Evolutionary conservation across 2,888 invertebrate species (phyloP), one percentile per base, ranked within the genome.

Genomic region (Toxonevra muliebris): DNA sequence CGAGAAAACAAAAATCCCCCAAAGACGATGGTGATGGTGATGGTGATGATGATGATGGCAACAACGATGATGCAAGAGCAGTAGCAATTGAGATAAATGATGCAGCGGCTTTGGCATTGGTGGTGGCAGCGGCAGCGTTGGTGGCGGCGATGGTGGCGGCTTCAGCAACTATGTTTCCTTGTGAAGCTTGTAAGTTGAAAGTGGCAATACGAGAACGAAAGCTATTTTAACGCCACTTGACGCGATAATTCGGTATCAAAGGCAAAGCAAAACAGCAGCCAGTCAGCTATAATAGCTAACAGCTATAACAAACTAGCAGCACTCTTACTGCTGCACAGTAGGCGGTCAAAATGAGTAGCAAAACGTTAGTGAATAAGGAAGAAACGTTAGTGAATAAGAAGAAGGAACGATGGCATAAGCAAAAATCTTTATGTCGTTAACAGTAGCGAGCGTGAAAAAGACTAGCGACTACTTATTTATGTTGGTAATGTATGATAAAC

Each of bases 181-280:
- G 30, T 7, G 30, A 30, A 30, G 30, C 30, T 7, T 30, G 48
- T 4, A 60, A 45, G 30, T 10, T 13, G 48, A 13, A 19, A 15
- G 19, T 12, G 15, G 17, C 54, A 48, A 48, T 15, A 12, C 43
- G 70, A 71, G 69, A 69, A 73, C 74, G 73, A 65, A 61, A 71
- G 74, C 70, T 69, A 74, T 75, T 74, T 72, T 63, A 70, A 71
- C 65, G 69, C 62, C 66, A 68, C 66, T 74, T 69, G 42, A 63
- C 19, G 48, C 59, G 19, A 17, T 15, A 52, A 10, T 50, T 52
- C 40, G 53, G 8, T 52, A 10, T 11, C 15, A 19, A 53, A 75
- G 71, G 69, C 71, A 74, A 17, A 5, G 43, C 15, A 10, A 73
- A 76, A 76, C 75, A 75, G 69, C 76, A 65, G 73, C 30, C 30